A percentile compares a stretch with the other conserved stretches of the same genome.
phyloP scores from a whole-genome alignment of 2,888 invertebrate genomes.

The Junonia oenone region DNA sequence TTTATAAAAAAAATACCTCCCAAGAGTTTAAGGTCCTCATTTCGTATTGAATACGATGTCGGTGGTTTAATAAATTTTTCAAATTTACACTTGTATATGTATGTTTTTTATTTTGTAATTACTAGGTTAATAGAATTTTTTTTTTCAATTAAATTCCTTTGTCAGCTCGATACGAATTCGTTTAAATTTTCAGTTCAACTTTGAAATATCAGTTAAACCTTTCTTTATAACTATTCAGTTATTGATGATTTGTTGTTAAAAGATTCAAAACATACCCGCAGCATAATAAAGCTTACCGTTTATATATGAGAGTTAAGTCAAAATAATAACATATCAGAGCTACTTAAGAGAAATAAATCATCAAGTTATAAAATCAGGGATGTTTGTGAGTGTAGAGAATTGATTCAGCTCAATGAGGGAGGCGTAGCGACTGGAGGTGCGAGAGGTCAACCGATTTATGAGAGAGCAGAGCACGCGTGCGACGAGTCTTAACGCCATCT shows the following conservation, averaged over 20 bases:
- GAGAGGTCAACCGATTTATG: conserved; percentile 63
- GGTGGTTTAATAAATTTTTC: too few relatives aligned
- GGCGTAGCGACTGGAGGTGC: conserved; percentile 35
- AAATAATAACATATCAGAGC: conserved; percentile 25
- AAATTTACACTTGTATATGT: too few relatives aligned
- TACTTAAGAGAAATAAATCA: conserved; percentile 31
- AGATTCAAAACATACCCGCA: conserved; percentile 23
- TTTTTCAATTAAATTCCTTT: too few relatives aligned
- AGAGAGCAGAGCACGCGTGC: conserved; percentile 36
- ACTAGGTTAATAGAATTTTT: too few relatives aligned
- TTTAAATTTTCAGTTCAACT: neutral
- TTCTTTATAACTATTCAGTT: neutral
- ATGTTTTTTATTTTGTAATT: too few relatives aligned
- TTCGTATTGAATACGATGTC: too few relatives aligned
- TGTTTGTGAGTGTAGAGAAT: conserved; percentile 16
- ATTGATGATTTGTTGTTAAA: neutral
- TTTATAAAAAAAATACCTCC: too few relatives aligned
- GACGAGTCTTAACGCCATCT: conserved; percentile 35
- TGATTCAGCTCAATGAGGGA: conserved; percentile 15
- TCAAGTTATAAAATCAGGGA: conserved; percentile 23
- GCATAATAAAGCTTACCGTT: conserved; percentile 21
- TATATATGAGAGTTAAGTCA: conserved; percentile 19
- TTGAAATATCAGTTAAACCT: too few relatives aligned
- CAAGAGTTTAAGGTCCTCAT: too few relatives aligned
- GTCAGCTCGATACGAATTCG: neutral